Evolutionary conservation across 2,797 vertebrate species (phyloP).

Genomic region (Pantherophis vulpinus): DNA sequence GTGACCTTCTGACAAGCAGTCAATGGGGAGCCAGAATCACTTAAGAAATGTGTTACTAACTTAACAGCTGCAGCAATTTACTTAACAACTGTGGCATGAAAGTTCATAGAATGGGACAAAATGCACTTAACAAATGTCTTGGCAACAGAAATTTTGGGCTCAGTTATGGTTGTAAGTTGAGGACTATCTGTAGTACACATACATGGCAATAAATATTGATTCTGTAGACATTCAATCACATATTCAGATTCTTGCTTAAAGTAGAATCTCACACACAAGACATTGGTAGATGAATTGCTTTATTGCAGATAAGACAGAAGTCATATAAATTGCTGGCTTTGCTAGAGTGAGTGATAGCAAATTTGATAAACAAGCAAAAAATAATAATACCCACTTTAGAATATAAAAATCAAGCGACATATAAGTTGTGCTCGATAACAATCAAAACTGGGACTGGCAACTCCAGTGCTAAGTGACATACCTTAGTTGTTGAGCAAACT

Average conservation of each 20-base stretch:
- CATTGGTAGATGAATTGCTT: background rate
- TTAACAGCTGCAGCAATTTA: background rate
- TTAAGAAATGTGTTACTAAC: background rate
- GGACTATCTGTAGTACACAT: background rate
- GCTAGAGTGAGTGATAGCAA: background rate
- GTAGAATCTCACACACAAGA: background rate
- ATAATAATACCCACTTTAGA: background rate
- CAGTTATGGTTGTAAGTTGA: no score
- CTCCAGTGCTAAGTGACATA: no score
- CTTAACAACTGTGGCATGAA: no score
- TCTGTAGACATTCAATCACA: background rate
- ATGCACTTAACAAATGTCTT: no score
- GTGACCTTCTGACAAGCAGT: background rate
- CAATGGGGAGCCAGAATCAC: background rate
- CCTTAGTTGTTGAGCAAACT: no score
- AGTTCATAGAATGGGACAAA: no score
- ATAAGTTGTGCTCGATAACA: background rate
- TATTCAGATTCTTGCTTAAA: background rate
- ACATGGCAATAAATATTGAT: background rate
- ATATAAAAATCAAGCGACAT: background rate
- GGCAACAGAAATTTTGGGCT: no score
- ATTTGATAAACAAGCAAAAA: background rate
- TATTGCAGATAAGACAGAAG: background rate
- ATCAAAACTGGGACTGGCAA: background rate
- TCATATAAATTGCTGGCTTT: background rate